Evolutionary conservation across 2,888 invertebrate species (phyloP).

Genomic region (Eupithecia dodoneata): DNA sequence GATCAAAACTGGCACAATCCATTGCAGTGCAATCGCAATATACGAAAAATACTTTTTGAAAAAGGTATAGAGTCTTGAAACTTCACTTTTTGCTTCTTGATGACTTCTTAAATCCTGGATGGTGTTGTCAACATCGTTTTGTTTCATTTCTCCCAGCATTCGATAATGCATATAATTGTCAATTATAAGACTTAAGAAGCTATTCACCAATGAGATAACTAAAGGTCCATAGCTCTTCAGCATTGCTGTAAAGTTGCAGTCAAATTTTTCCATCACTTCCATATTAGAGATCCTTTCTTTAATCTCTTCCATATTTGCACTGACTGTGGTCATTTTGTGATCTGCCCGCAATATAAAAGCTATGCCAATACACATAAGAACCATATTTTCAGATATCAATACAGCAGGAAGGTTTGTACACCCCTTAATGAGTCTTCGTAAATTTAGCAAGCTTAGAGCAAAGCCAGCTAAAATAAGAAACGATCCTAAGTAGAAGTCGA

Average conservation of each 20-base stretch:
- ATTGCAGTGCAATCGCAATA: conserved; percentile 67
- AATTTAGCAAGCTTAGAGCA: conserved; percentile 66
- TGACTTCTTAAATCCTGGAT: conserved; percentile 56
- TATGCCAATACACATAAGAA: conserved; percentile 71
- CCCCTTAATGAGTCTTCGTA: conserved; percentile 62
- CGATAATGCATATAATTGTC: conserved; percentile 77
- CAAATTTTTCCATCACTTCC: conserved; percentile 42
- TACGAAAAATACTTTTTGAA: conserved; percentile 66
- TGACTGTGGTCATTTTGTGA: conserved; percentile 57
- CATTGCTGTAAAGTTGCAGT: conserved; percentile 63
- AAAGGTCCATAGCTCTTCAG: conserved; percentile 72
- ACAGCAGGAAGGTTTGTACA: conserved; percentile 60
- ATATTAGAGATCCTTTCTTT: conserved; percentile 55
- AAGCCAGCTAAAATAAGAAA: conserved; percentile 72
- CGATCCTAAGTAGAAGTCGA: conserved; percentile 70
- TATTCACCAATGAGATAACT: conserved; percentile 73
- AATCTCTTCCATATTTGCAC: conserved; percentile 55
- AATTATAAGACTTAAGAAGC: conserved; percentile 71
- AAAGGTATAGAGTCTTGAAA: conserved; percentile 48
- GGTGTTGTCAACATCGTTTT: conserved; percentile 61
- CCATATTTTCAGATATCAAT: conserved; percentile 73
- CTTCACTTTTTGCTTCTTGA: conserved; percentile 20
- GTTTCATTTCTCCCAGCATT: conserved; percentile 61
- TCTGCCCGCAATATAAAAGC: conserved; percentile 65
- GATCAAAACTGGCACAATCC: conserved; percentile 70